phyloP scores from a whole-genome alignment of 2,888 invertebrate genomes.

The Dolomedes plantarius region DNA sequence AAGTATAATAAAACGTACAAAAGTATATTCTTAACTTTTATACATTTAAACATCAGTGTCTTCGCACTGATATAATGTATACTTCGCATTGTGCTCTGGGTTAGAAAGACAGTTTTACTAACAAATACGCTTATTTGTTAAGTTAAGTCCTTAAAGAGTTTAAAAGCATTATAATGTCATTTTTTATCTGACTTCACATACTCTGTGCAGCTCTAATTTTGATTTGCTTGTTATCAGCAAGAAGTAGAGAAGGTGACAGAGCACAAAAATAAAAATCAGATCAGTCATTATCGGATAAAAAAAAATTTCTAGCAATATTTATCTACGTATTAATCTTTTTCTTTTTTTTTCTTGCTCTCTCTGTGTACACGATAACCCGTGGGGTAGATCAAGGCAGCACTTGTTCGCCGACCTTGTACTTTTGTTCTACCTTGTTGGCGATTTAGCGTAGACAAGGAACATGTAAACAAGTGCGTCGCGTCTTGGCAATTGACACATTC shows the following conservation, averaged over 20 bases:
- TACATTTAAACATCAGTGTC: too few species aligned
- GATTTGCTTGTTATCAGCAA: constrained; percentile 36
- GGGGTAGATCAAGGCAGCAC: constrained; percentile 34
- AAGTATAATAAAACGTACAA: too few species aligned
- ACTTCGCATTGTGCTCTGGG: too few species aligned
- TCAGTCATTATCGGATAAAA: constrained; percentile 3
- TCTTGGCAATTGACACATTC: too few species aligned
- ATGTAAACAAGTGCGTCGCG: constrained; percentile 36
- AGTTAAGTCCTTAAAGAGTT: background rate
- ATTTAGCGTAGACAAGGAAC: constrained; percentile 4
- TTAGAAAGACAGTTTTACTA: too few species aligned
- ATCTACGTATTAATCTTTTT: constrained; percentile 6
- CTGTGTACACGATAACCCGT: constrained; percentile 35
- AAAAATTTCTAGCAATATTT: background rate
- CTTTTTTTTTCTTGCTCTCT: too few species aligned
- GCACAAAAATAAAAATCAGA: constrained; percentile 49
- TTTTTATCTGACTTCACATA: constrained; percentile 2
- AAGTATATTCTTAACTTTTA: too few species aligned
- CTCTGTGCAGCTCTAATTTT: constrained; percentile 37
- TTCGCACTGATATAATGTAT: too few species aligned
- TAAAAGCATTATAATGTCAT: constrained; percentile 28
- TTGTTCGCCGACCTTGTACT: constrained; percentile 61
- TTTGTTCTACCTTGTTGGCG: constrained; percentile 55
- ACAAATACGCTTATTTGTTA: too few species aligned
- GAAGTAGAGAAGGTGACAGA: constrained; percentile 47